A percentile compares a stretch with the other conserved stretches of the same genome.
phyloP scores from a whole-genome alignment of 2,113 vertebrate genomes.

The Pristiophorus japonicus region DNA sequence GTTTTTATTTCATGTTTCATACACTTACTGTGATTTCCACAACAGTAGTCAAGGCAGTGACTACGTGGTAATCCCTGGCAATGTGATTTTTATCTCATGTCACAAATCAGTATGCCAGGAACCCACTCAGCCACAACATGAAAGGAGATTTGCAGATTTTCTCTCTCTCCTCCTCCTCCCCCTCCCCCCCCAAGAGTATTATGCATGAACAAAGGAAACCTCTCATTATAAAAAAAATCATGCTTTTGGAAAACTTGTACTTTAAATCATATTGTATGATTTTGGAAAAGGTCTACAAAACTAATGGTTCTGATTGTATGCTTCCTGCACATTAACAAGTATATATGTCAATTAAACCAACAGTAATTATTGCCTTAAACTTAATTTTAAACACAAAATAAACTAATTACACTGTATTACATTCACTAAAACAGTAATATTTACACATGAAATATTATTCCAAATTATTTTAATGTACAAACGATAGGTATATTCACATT shows the following conservation, averaged over 20 bases:
- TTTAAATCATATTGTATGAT: not conserved
- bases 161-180: constrained; percentile 42
- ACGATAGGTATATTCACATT: not conserved
- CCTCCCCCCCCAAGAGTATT: constrained; percentile 49
- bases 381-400: not conserved
- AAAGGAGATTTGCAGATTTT: constrained; percentile 49
- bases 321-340: not conserved
- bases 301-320: not conserved
- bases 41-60: constrained; percentile 73
- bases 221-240: constrained; percentile 56
- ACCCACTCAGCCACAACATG: constrained; percentile 92
- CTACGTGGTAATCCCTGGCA: constrained; percentile 99
- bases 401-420: too few relatives aligned
- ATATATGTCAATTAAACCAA: not conserved
- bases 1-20: constrained; percentile 8
- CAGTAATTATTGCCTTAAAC: not conserved
- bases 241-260: constrained; percentile 42
- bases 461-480: not conserved
- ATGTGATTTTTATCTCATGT: constrained; percentile 99
- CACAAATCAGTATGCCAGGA: constrained; percentile 99
- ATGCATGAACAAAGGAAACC: constrained; percentile 57
- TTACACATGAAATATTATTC: not conserved
- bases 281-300: not conserved
- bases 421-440: not conserved
- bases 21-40: constrained; percentile 55